Evolutionary conservation across 2,113 vertebrate species (phyloP).

Genomic region (Elephantulus edwardii): DNA sequence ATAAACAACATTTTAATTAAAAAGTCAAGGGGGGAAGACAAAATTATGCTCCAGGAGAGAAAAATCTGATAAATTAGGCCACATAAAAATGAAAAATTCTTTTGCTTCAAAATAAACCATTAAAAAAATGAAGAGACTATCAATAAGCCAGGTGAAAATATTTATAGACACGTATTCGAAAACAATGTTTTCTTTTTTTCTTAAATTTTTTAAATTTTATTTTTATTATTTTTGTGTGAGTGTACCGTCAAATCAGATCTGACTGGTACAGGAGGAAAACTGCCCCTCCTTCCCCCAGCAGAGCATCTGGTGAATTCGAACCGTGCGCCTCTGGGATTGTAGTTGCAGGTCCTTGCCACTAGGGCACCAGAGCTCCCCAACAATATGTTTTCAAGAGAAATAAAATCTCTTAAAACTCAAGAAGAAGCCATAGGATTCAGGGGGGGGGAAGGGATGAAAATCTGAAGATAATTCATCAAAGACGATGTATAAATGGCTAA

Average conservation of each 20-base stretch:
- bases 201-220: too few species aligned
- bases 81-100: conserved; percentile 22
- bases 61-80: not conserved
- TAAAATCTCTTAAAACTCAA: conserved; percentile 13
- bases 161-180: not conserved
- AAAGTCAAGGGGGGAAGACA: not conserved
- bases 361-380: too few species aligned
- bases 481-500: conserved; percentile 3
- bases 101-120: conserved; percentile 34
- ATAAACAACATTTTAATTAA: not conserved
- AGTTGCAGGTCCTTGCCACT: too few species aligned
- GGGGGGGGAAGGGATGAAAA: not conserved
- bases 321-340: too few species aligned
- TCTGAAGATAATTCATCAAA: conserved; percentile 6
- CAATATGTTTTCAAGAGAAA: too few species aligned
- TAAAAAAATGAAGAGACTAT: conserved; percentile 25
- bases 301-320: too few species aligned
- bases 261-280: too few species aligned
- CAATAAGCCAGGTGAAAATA: conserved; percentile 14
- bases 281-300: too few species aligned
- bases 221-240: too few species aligned
- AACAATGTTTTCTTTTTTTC: too few species aligned
- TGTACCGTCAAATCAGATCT: too few species aligned
- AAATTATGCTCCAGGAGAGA: not conserved
- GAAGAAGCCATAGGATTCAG: not conserved